A percentile compares a stretch with the other conserved stretches of the same genome.
Evolutionary conservation across 1,140 invertebrate genomes (phyloP).

Genomic region (Aethina tumida): DNA sequence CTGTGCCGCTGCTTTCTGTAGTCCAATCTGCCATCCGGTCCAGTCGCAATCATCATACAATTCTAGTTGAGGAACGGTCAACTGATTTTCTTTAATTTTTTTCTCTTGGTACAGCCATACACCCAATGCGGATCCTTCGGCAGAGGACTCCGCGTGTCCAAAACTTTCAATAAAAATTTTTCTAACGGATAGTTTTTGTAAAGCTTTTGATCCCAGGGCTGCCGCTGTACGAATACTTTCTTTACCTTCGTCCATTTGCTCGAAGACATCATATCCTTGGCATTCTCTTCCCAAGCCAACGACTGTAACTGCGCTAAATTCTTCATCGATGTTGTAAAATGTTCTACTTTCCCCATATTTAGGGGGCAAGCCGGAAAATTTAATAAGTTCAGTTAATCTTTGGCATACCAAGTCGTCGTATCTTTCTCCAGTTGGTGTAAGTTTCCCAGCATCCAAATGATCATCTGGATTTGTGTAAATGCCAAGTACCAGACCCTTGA

Average conservation of each 20-base stretch:
- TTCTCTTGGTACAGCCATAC: conserved; percentile 58
- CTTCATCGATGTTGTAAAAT: conserved; percentile 52
- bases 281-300: conserved; percentile 58
- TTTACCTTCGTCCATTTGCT: conserved; percentile 59
- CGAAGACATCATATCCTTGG: conserved; percentile 48
- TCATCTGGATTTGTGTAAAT: conserved; percentile 42
- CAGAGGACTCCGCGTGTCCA: conserved; percentile 61
- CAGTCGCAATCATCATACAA: conserved; percentile 39
- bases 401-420: conserved; percentile 40
- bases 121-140: conserved; percentile 56
- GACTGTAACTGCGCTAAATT: conserved; percentile 53
- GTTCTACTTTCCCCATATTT: conserved; percentile 44
- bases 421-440: conserved; percentile 45
- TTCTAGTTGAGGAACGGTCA: conserved; percentile 39
- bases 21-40: conserved; percentile 46
- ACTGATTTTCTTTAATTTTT: conserved; percentile 42
- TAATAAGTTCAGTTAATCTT: conserved; percentile 24
- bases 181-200: conserved; percentile 46
- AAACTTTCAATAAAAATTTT: conserved; percentile 60
- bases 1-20: conserved; percentile 48
- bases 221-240: conserved; percentile 52
- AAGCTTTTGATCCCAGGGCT: conserved; percentile 42
- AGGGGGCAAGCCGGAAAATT: conserved; percentile 32
- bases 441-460: conserved; percentile 34
- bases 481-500: conserved; percentile 46